Evolutionary conservation across 2,113 vertebrate genomes (phyloP).

Genomic region (Corynorhinus townsendii): DNA sequence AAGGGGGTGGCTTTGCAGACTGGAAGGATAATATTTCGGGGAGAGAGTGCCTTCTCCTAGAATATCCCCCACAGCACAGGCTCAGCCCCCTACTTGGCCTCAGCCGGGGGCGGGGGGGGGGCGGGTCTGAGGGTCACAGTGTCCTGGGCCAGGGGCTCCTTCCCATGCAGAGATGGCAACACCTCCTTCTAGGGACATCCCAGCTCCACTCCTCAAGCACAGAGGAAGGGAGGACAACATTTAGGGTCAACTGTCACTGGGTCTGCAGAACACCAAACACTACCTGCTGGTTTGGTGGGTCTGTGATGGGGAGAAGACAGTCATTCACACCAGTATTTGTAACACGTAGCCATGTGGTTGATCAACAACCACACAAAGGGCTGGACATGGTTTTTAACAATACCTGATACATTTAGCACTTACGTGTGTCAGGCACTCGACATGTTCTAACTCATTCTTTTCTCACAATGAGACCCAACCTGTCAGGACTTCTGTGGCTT

Average conservation of each 20-base stretch:
- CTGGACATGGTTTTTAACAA: too few relatives aligned
- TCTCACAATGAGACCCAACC: background rate
- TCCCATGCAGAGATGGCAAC: background rate
- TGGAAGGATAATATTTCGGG: background rate
- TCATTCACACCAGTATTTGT: accelerated
- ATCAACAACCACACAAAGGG: accelerated
- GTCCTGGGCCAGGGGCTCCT: background rate
- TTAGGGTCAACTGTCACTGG: background rate
- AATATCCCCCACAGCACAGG: background rate
- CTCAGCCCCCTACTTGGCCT: background rate
- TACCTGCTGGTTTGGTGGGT: accelerated
- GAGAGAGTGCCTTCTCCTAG: background rate
- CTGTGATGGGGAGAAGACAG: background rate
- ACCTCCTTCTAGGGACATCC: background rate
- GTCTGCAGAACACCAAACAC: background rate
- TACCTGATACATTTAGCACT: accelerated
- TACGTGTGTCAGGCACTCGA: accelerated
- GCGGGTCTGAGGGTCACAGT: accelerated
- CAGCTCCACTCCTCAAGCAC: background rate
- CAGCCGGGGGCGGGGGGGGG: accelerated
- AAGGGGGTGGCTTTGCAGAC: background rate
- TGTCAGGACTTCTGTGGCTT: background rate
- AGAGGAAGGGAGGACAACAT: background rate
- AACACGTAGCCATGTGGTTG: accelerated
- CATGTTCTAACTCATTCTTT: accelerated